Base-by-base conservation (phyloP, 2,888 invertebrate genomes). In the Apamea anceps region DNA sequence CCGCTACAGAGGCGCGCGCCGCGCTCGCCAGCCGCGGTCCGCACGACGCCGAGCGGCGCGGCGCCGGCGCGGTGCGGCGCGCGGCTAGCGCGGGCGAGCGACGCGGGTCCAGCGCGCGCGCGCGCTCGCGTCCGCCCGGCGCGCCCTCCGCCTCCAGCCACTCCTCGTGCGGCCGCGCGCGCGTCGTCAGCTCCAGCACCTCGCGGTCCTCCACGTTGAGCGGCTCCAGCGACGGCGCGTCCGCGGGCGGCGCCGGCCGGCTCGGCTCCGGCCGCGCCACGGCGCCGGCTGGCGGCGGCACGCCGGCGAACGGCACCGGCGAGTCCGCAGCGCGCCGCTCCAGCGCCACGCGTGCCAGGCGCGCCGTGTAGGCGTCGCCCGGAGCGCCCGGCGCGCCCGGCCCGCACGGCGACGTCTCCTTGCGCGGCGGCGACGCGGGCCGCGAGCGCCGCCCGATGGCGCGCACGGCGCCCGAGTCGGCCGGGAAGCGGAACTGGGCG, bases 351-450 rank as follows among this genome's bases (percentile, higher is more conserved):
- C 97, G 96, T 85, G 96, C 95, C 88, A 97, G 92, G 5, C 96
- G 94, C 72, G 93, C 90, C 79, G 93, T 88, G 90, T 91, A 91
- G 62, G 92, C 94, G 80, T 93, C 37, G 37, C 37, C 91, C 94
- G 89, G 97, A 68, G 86, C 88, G n/a, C 25, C 76, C 62, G 18
- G 32, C 13, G 37, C 93, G 63, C 90, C 42, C 25, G 45, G 18
- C 42, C 15, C 67, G 45, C 42, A 62, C 80, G 97, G 97, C 77
- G 97, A 97, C 77, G 96, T 93, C 90, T 98, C 98, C 94, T 97
- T 97, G 90, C 97, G 97, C 95, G 98, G 97, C 65, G 98, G 98
- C 67, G 98, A 98, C 70, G 98, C 98, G 67, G 98, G 98, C 90
- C 98, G 97, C 75, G 98, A 97, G 91, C 96, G 96, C 66, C 94